A percentile compares a stretch with the other conserved stretches of the same genome.
phyloP scores from a whole-genome alignment of 2,113 vertebrate genomes.

The Leucopternis melanops region DNA sequence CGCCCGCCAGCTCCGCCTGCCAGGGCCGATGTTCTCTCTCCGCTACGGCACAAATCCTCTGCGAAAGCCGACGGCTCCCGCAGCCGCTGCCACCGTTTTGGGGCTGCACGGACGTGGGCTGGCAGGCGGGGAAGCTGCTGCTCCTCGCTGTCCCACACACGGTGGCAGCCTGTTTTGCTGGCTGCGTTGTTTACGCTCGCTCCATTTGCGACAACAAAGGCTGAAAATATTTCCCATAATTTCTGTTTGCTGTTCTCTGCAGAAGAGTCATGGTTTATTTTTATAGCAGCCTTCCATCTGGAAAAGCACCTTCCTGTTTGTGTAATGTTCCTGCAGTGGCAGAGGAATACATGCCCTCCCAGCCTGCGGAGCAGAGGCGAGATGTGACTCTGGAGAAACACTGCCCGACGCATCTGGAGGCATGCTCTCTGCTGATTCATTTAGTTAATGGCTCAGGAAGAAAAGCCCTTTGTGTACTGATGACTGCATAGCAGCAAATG shows the following conservation, averaged over 20 bases:
- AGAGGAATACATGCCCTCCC: not conserved
- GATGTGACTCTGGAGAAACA: not conserved
- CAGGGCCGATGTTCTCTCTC: not conserved
- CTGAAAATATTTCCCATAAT: not conserved
- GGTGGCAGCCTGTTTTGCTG: not conserved
- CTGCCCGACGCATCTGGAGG: not conserved
- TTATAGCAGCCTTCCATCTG: not conserved
- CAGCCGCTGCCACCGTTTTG: not conserved
- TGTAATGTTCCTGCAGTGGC: not conserved
- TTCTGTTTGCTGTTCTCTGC: not conserved
- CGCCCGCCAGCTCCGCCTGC: not conserved
- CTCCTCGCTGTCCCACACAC: rapidly evolving
- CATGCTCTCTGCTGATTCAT: slow-evolving; percentile 7
- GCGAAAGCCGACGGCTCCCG: rapidly evolving
- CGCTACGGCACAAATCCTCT: not conserved
- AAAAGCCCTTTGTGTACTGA: slow-evolving; percentile 17
- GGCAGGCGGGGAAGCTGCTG: not conserved
- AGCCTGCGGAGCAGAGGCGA: not conserved
- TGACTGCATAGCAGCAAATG: not conserved
- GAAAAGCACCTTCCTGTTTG: slow-evolving; percentile 36
- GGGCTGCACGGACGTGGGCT: not conserved
- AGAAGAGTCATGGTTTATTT: not conserved
- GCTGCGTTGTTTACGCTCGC: not conserved
- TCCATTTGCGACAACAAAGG: not conserved
- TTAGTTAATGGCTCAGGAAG: not conserved